Evolutionary conservation across 1,140 invertebrate genomes (phyloP).

Genomic region (Calliopsis andreniformis): DNA sequence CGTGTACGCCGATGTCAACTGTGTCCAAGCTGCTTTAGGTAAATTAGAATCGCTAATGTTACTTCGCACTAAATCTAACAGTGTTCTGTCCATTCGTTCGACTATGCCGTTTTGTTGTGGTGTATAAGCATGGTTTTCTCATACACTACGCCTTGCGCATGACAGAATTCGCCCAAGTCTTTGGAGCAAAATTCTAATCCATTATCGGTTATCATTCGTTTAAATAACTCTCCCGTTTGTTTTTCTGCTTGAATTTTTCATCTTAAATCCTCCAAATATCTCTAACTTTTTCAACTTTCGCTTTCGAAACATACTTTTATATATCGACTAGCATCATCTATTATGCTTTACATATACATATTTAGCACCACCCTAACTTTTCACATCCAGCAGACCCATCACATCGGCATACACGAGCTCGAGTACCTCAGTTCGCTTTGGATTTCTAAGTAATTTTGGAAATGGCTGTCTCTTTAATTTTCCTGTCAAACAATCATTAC

Average conservation of each 20-base stretch:
- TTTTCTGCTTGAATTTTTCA: constrained; percentile 26
- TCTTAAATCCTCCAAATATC: constrained; percentile 26
- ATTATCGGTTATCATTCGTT: constrained; percentile 28
- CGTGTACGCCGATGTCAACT: constrained; percentile 10
- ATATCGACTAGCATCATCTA: constrained; percentile 26
- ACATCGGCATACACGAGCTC: constrained; percentile 20
- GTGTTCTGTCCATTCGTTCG: constrained; percentile 14
- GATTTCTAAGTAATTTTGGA: not conserved
- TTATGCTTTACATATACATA: constrained; percentile 43
- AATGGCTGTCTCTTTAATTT: not conserved
- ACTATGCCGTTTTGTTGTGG: constrained; percentile 19
- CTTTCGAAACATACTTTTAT: constrained; percentile 18
- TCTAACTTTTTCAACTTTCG: constrained; percentile 36
- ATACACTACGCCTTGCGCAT: constrained; percentile 8
- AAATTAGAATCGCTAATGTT: not conserved
- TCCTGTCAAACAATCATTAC: not conserved
- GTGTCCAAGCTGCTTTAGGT: constrained; percentile 5
- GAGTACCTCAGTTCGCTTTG: not conserved
- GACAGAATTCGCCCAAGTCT: constrained; percentile 1
- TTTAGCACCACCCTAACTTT: constrained; percentile 18
- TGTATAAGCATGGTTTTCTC: constrained; percentile 8
- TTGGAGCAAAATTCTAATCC: constrained; percentile 24
- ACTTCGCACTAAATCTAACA: constrained; percentile 1
- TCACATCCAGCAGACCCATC: constrained; percentile 12
- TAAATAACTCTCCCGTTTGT: constrained; percentile 13